These are phyloP conservation scores for Lutraria lutraria DNA, from an alignment of 2,888 invertebrate species.

Conservation along the genomic window DNA sequence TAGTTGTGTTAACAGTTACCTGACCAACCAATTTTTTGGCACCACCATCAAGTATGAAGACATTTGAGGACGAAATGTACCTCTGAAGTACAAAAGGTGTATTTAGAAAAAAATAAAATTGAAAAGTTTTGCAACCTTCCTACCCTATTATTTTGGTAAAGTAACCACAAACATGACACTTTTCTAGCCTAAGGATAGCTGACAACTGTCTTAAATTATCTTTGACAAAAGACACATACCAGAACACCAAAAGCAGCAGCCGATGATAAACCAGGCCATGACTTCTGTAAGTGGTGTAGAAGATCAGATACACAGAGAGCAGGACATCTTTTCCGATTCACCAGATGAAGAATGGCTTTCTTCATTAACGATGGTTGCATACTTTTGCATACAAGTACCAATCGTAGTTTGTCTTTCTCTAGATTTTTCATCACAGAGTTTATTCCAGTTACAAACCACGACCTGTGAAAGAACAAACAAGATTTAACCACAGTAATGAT, in stretches of 20 bases:
- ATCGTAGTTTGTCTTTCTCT: conserved; percentile 66
- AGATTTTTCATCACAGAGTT: conserved; percentile 64
- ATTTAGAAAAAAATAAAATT: too few species aligned
- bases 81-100: too few species aligned
- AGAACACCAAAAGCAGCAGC: conserved; percentile 46
- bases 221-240: conserved; percentile 18
- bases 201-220: too few species aligned
- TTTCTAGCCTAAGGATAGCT: too few species aligned
- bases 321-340: conserved; percentile 64
- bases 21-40: too few species aligned
- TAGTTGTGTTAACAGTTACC: neutral
- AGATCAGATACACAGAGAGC: conserved; percentile 65
- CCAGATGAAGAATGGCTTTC: conserved; percentile 68
- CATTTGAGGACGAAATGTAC: neutral
- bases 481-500: neutral
- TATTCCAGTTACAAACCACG: conserved; percentile 67
- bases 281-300: conserved; percentile 35
- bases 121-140: too few species aligned
- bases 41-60: neutral
- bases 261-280: conserved; percentile 47
- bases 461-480: conserved; percentile 49
- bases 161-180: too few species aligned
- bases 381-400: conserved; percentile 67
- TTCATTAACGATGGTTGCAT: conserved; percentile 62
- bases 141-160: too few species aligned